phyloP scores from a whole-genome alignment of 2,113 vertebrate species.

The Phalacrocorax carbo region DNA sequence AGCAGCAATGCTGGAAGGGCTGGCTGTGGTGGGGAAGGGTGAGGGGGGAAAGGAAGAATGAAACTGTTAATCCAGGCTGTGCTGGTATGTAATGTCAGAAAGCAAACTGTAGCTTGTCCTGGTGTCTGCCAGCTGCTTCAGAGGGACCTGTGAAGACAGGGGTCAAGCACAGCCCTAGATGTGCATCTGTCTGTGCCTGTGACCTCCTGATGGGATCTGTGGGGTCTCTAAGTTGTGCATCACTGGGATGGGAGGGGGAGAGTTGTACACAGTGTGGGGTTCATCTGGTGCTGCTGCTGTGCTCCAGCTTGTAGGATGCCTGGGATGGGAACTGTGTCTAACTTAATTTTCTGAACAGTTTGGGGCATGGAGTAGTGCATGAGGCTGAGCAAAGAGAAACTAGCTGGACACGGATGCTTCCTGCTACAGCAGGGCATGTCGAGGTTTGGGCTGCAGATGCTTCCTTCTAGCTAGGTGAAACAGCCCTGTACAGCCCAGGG shows the following conservation, averaged over 20 bases:
- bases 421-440: not conserved
- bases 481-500: not conserved
- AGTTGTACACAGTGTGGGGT: not conserved
- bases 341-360: not conserved
- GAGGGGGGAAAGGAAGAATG: not conserved
- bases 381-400: not conserved
- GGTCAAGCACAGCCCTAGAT: not conserved
- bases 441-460: not conserved
- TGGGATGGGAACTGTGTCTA: not conserved
- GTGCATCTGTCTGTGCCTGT: not conserved
- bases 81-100: not conserved
- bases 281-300: not conserved
- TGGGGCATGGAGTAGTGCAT: rapidly evolving
- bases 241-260: not conserved
- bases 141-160: not conserved
- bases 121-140: not conserved
- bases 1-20: not conserved
- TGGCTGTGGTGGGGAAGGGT: not conserved
- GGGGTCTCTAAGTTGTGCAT: not conserved
- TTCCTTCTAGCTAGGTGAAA: not conserved
- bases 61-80: not conserved
- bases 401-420: not conserved
- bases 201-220: not conserved
- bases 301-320: not conserved
- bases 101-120: not conserved